Conservation (phyloP, 2,113 vertebrate species). For the Pholis gunnellus region DNA sequence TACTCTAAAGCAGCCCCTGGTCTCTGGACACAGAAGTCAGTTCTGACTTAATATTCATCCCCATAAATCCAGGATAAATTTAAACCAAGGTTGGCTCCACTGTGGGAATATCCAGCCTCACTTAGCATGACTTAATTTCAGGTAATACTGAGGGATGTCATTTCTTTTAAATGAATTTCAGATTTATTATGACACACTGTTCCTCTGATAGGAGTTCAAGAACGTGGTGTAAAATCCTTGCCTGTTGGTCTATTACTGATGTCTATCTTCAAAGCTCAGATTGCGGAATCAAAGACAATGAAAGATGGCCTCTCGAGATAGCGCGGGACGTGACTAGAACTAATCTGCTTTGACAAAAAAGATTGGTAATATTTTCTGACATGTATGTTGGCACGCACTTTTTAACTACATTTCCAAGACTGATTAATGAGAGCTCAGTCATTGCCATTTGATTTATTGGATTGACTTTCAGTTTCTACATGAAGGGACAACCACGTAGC, state of each 20-base stretch:
- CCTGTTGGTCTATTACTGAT: conserved; percentile 65
- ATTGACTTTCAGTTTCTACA: conserved; percentile 42
- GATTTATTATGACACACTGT: conserved; percentile 41
- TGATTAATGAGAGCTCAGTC: conserved; percentile 42
- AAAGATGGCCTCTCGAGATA: conserved; percentile 71
- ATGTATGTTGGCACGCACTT: conserved; percentile 29
- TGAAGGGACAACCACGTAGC: not conserved
- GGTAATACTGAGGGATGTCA: conserved; percentile 79
- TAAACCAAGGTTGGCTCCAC: conserved; percentile 49
- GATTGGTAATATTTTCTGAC: conserved; percentile 66
- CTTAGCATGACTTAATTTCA: conserved; percentile 77
- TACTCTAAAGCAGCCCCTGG: conserved; percentile 9
- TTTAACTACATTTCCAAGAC: conserved; percentile 51
- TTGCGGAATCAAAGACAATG: conserved; percentile 76
- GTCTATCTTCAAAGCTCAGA: conserved; percentile 77
- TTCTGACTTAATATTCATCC: conserved; percentile 60
- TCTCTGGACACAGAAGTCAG: conserved; percentile 55
- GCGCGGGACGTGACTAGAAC: conserved; percentile 48
- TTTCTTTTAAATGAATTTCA: conserved; percentile 67
- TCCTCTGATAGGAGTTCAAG: conserved; percentile 73
- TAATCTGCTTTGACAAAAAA: conserved; percentile 68
- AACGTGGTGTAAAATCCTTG: conserved; percentile 53
- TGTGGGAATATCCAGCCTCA: conserved; percentile 50
- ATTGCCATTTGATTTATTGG: conserved; percentile 34
- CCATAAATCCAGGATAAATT: conserved; percentile 65